Base-by-base conservation (phyloP, 2,888 invertebrate genomes). In the Watsonalla cultraria region DNA sequence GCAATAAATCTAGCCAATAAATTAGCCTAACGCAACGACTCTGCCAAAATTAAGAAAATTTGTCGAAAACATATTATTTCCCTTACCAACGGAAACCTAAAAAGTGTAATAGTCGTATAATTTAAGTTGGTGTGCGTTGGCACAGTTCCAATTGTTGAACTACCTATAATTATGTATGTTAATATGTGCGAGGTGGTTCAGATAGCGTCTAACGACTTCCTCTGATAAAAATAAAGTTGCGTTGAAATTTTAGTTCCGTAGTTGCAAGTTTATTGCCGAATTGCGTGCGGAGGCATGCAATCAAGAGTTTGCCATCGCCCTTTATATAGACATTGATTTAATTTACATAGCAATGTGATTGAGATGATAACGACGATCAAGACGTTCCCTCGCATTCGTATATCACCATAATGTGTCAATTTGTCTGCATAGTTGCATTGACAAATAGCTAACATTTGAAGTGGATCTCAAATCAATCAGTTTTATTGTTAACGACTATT, bases 171-270 rank as follows among this genome's bases (percentile, higher is more conserved):
- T 89, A 89, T 88, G 86, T 87, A 89, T 89, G 89, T 85, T 89
- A 89, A 89, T 89, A 87, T 74, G 82, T 78, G 82, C 85, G 82
- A 86, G 86, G 85, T 82, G 82, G 84, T 79, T 81, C 82, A 86
- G 89, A 89, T 89, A 89, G 67, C 85, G 86, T 84, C 88, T 89
- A 89, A 89, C 89, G 88, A 89, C 89, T 89, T 89, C 88, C 89
- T 84, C 77, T 82, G 86, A 87, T 88, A 88, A 88, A 89, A 88
- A 89, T 87, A 86, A 88, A 87, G 87, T 87, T 89, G 89, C 88
- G 89, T 87, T 89, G 89, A 89, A 89, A 89, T 87, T 89, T 89
- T 75, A 88, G 89, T 88, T 89, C 88, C 89, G 86, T 82, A 80
- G 82, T 76, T 84, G 83, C 81, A 85, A 84, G 83, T 89, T 88